Percentiles rank a stretch among this genome's conserved stretches.
Evolutionary conservation across 2,888 invertebrate species (phyloP).

Genomic region (Chaetogeoica ovagalla): DNA sequence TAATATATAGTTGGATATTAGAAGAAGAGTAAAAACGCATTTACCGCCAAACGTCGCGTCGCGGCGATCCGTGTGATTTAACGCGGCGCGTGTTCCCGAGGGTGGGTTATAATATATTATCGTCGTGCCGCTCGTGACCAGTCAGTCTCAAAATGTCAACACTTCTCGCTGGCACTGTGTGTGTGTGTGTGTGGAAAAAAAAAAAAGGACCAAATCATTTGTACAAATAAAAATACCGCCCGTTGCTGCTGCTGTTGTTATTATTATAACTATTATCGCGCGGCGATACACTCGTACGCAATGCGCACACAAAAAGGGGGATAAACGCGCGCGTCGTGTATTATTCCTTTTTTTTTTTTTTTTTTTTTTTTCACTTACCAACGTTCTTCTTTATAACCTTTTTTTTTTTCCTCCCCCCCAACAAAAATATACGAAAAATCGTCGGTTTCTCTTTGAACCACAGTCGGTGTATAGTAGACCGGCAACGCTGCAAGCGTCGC

Average conservation of each 20-base stretch:
- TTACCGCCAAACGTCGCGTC: too few species aligned
- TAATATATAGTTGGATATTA: too few species aligned
- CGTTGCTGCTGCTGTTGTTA: slow-evolving; percentile 14
- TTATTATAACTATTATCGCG: background rate
- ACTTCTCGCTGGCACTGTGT: background rate
- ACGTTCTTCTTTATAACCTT: slow-evolving; percentile 19
- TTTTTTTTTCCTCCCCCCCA: slow-evolving; percentile 17
- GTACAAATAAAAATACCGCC: slow-evolving; percentile 45
- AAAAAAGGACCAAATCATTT: slow-evolving; percentile 41
- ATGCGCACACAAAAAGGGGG: slow-evolving; percentile 8
- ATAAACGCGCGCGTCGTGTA: slow-evolving; percentile 8
- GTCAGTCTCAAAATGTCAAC: too few species aligned
- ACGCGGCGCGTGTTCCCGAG: too few species aligned
- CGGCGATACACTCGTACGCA: too few species aligned
- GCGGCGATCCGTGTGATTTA: too few species aligned
- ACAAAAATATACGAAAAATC: background rate
- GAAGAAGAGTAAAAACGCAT: too few species aligned
- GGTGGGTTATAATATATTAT: too few species aligned
- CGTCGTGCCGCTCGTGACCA: too few species aligned
- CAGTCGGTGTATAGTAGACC: background rate
- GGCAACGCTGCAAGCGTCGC: background rate
- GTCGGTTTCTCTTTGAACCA: slow-evolving; percentile 41
- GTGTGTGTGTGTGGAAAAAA: background rate
- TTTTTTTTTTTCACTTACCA: slow-evolving; percentile 8
- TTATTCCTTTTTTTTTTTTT: too few species aligned